These are phyloP conservation scores for Drosophila quinaria DNA, from an alignment of 2,888 invertebrate species.

Conservation along the genomic window DNA sequence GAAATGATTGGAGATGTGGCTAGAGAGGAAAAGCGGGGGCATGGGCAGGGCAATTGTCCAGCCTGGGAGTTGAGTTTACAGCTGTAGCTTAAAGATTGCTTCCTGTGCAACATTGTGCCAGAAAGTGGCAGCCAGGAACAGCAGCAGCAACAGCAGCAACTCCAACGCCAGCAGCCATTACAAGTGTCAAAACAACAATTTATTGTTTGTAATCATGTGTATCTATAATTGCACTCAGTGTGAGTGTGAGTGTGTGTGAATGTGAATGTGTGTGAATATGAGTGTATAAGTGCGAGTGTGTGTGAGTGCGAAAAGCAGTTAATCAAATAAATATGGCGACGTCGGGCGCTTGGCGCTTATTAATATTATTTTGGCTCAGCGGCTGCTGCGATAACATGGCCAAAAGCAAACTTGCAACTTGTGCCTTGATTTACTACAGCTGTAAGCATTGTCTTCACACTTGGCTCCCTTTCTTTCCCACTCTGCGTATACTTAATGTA, in stretches of 20 bases:
- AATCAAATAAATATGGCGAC: slow-evolving; percentile 83
- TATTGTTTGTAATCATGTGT: slow-evolving; percentile 81
- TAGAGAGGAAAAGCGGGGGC: background rate
- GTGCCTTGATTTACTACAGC: slow-evolving; percentile 70
- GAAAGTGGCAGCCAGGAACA: slow-evolving; percentile 52
- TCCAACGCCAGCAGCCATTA: slow-evolving; percentile 65
- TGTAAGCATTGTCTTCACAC: slow-evolving; percentile 61
- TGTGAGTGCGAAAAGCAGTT: slow-evolving; percentile 69
- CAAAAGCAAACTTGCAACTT: slow-evolving; percentile 58
- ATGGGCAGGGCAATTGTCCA: slow-evolving; percentile 72
- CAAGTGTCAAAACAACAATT: slow-evolving; percentile 83
- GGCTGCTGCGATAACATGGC: slow-evolving; percentile 78
- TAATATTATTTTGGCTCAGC: slow-evolving; percentile 69
- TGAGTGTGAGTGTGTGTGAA: slow-evolving; percentile 40
- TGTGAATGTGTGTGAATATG: slow-evolving; percentile 42
- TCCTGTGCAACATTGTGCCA: slow-evolving; percentile 73
- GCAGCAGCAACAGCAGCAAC: slow-evolving; percentile 32
- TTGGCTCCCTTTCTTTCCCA: background rate
- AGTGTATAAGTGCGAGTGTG: slow-evolving; percentile 32
- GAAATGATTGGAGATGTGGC: slow-evolving; percentile 23
- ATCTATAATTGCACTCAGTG: slow-evolving; percentile 66
- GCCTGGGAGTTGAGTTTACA: slow-evolving; percentile 39
- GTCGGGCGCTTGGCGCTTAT: slow-evolving; percentile 72
- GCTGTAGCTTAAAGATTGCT: slow-evolving; percentile 70
- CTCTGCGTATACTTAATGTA: slow-evolving; percentile 34